Evolutionary conservation across 2,113 vertebrate genomes (phyloP).

Genomic region (Hucho hucho): DNA sequence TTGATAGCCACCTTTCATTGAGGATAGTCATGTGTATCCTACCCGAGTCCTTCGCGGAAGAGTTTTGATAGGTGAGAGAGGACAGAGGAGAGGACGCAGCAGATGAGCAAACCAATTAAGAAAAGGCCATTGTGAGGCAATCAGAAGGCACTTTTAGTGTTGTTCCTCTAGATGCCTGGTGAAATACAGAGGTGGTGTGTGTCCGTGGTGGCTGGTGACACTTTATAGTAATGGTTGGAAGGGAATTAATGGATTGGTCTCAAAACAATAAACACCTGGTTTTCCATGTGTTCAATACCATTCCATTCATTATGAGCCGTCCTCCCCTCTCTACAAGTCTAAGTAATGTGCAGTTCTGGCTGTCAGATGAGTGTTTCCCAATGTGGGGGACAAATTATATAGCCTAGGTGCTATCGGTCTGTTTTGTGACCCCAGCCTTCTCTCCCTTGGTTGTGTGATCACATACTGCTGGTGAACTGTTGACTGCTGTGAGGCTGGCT

Average conservation of each 20-base stretch:
- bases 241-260: too few relatives aligned
- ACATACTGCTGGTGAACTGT: neutral
- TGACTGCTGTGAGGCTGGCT: neutral
- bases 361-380: neutral
- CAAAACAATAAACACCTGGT: too few relatives aligned
- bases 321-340: neutral
- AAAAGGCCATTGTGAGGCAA: neutral
- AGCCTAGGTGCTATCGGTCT: neutral
- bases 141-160: neutral
- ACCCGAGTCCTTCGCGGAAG: neutral
- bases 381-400: neutral
- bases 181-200: neutral
- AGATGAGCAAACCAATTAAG: neutral
- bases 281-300: too few relatives aligned
- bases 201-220: too few relatives aligned
- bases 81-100: neutral
- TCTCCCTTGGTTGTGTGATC: neutral
- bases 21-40: neutral
- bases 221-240: too few relatives aligned
- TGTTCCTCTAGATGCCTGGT: neutral
- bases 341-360: neutral
- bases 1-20: too few relatives aligned
- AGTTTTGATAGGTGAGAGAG: neutral
- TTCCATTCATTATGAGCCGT: too few relatives aligned
- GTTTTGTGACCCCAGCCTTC: neutral